A percentile compares a stretch with the other conserved stretches of the same genome.
Evolutionary conservation across 2,113 vertebrate genomes (phyloP).

Genomic region (Cavia aperea): DNA sequence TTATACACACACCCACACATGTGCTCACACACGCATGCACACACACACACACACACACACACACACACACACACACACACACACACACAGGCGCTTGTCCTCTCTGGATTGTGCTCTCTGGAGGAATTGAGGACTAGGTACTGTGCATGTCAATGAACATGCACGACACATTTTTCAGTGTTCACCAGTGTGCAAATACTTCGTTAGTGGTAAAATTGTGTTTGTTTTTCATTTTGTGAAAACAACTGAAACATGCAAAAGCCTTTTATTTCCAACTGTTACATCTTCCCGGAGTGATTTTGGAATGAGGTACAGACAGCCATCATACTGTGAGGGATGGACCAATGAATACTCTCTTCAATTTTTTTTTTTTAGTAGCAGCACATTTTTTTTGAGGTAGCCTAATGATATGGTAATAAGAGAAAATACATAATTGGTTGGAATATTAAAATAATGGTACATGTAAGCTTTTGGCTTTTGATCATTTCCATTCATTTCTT

Average conservation of each 20-base stretch:
- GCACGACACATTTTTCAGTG: background rate
- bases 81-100: background rate
- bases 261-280: background rate
- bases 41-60: too few species aligned
- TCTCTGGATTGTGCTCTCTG: background rate
- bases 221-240: background rate
- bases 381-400: background rate
- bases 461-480: background rate
- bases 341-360: background rate
- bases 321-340: fast-evolving
- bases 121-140: background rate
- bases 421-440: background rate
- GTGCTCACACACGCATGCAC: background rate
- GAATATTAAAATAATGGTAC: background rate
- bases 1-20: background rate
- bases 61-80: background rate
- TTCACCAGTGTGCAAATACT: background rate
- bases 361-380: background rate
- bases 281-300: fast-evolving
- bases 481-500: constrained; percentile 16
- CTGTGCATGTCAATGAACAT: background rate
- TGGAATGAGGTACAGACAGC: background rate
- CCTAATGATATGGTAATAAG: background rate
- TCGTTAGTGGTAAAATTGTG: background rate
- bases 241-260: background rate